Evolutionary conservation across 2,113 vertebrate species (phyloP), one percentile per base, ranked within the genome.

Genomic region (Pseudolaguvia tuberculata): DNA sequence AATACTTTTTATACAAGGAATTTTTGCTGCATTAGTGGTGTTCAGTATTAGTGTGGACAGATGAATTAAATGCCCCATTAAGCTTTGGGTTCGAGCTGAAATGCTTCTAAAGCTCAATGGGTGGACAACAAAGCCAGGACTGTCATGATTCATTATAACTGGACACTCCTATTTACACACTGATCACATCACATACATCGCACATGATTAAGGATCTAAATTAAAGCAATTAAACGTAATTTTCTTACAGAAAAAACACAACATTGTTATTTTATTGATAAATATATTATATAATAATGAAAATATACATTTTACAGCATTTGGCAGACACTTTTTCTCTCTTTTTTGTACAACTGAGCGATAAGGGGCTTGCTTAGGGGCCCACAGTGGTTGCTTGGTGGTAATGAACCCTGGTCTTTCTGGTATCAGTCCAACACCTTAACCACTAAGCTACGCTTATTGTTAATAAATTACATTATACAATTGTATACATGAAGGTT

Each of bases 91-190:
- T 72, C 21, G 58, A 21, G n/a, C 45, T 70, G 27, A 77, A 81
- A 47, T 78, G 31, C 8, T 42, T 78, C 55, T 77, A 45, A 55
- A 39, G 27, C 23, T 69, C 70, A 68, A 15, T 20, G 20, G 58
- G 63, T 65, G 50, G 55, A 21, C 48, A 81, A 78, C 76, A 81
- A 79, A 75, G 67, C 15, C 39, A 25, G 29, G 10, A 77, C 4
- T 73, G 69, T 71, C 50, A 59, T 76, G 62, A 70, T 56, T 71
- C 73, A 47, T 72, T 75, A 11, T 51, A 73, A 73, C 50, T 62
- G n/a, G 50, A 73, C 74, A 73, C 73, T 62, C 4, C 42, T 83
- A 69, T 78, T 81, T 78, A 73, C 72, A 45, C 61, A 71, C 58
- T 56, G 75, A 13, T 63, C 55, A 56, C 68, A 73, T 53, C 31